Evolutionary conservation across 1,140 invertebrate species (phyloP).

Genomic region (Drosophila pachea): DNA sequence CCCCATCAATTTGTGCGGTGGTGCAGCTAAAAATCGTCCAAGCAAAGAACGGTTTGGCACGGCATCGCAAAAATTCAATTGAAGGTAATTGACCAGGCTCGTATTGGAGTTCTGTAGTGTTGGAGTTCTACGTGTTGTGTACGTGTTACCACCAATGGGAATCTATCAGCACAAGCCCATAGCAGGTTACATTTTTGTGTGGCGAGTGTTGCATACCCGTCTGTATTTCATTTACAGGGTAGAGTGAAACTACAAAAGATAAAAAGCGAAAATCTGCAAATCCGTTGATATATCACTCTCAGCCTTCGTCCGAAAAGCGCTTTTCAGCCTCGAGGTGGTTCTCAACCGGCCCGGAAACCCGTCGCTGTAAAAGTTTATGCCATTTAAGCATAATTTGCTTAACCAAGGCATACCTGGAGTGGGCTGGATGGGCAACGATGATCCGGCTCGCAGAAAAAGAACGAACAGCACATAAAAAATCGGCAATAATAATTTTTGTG

Average conservation of each 20-base stretch:
- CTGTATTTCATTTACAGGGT: neutral
- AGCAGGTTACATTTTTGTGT: no score
- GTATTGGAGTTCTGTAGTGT: no score
- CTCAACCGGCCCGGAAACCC: conserved; percentile 34
- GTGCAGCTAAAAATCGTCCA: conserved; percentile 3
- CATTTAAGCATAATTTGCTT: conserved; percentile 71
- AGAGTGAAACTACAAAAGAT: conserved; percentile 26
- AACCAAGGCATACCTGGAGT: conserved; percentile 31
- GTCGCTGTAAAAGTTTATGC: conserved; percentile 51
- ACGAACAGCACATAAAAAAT: conserved; percentile 44
- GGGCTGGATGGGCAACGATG: conserved; percentile 15
- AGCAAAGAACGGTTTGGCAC: neutral
- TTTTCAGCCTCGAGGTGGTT: conserved; percentile 1
- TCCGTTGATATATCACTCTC: conserved; percentile 40
- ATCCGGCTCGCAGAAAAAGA: conserved; percentile 36
- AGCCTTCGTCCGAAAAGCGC: conserved; percentile 8
- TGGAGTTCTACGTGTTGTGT: no score
- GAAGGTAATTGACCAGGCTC: no score
- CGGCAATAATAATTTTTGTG: conserved; percentile 55
- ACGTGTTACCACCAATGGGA: no score
- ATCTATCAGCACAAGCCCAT: no score
- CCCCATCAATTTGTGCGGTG: conserved; percentile 1
- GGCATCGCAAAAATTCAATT: no score
- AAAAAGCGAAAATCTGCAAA: conserved; percentile 59
- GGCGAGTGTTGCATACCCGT: no score